Base-by-base conservation (phyloP, 2,888 invertebrate species). In the Hoplodrina ambigua region DNA sequence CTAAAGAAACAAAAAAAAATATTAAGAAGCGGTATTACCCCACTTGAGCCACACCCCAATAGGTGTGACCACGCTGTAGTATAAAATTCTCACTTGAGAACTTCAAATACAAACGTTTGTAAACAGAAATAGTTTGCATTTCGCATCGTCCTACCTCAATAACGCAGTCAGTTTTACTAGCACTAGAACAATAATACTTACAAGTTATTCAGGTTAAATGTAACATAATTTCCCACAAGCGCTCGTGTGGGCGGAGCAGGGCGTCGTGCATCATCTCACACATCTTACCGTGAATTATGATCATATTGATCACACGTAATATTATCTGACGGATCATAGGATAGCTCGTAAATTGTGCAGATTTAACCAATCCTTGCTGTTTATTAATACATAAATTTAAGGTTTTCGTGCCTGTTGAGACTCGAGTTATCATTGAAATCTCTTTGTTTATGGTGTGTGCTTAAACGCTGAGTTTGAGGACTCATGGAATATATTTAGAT, bases 121-220 rank as follows among this genome's bases (percentile, higher is more conserved):
- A 19, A 44, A 52, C 49, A 74, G 25, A 46, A 56, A 52, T 44
- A 56, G 41, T 10, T 33, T 13, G 3, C 41, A 41, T 41, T 41
- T 41, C 41, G 11, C n/a, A 37, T 75, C 37, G 68, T 33, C 69
- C 60, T 75, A 55, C 72, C 72, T 49, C 58, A 54, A 49, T n/a
- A 25, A 59, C 69, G 55, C 69, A 55, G 25, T 49, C 8, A n/a
- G 25, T 19, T 17, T 25, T 17, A 30, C 49, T 41, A 54, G 7
- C n/a, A 57, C 5, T 59, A 44, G 20, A 55, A 72, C 62, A 77
- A 70, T 70, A 76, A 7, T 41, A 41, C 20, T 17, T 17, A 46
- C 56, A 19, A 72, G 66, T 50, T 74, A 78, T 75, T 66, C 46
- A 75, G 66, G 75, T 57, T 78, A 61, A 60, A 59, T 10, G 30